A percentile compares a stretch with the other conserved stretches of the same genome.
These are phyloP conservation scores for Microcebus griseorufus DNA, from an alignment of 2,113 vertebrate genomes.

Conservation along the genomic window DNA sequence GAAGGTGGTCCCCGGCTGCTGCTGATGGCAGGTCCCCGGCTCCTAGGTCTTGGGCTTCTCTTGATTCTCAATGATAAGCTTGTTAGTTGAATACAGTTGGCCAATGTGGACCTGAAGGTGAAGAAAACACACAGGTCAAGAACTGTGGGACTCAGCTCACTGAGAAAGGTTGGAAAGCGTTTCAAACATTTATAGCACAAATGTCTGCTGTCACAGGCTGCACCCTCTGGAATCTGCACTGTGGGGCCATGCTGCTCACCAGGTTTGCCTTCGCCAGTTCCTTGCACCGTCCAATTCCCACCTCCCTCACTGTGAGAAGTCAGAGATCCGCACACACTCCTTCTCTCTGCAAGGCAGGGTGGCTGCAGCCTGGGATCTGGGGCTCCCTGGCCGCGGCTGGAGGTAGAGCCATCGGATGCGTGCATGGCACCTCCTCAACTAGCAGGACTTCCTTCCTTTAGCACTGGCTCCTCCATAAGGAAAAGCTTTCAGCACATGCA, in stretches of 20 bases:
- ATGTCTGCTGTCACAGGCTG: background rate
- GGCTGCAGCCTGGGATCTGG: background rate
- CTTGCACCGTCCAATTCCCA: no score
- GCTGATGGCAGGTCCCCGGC: background rate
- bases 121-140: slow-evolving; percentile 62
- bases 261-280: background rate
- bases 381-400: background rate
- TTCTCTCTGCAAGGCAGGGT: background rate
- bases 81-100: slow-evolving; percentile 87
- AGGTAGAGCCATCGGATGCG: background rate
- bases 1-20: slow-evolving; percentile 69
- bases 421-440: rapidly evolving
- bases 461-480: rapidly evolving
- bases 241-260: rapidly evolving
- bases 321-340: rapidly evolving
- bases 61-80: slow-evolving; percentile 86
- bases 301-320: background rate
- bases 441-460: background rate
- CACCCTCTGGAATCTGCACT: background rate
- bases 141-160: background rate
- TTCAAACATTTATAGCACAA: background rate
- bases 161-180: background rate
- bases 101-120: slow-evolving; percentile 87
- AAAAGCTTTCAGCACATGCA: background rate
- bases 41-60: slow-evolving; percentile 73